phyloP scores from a whole-genome alignment of 2,888 invertebrate species.

The Rhamphomyia laevipes region DNA sequence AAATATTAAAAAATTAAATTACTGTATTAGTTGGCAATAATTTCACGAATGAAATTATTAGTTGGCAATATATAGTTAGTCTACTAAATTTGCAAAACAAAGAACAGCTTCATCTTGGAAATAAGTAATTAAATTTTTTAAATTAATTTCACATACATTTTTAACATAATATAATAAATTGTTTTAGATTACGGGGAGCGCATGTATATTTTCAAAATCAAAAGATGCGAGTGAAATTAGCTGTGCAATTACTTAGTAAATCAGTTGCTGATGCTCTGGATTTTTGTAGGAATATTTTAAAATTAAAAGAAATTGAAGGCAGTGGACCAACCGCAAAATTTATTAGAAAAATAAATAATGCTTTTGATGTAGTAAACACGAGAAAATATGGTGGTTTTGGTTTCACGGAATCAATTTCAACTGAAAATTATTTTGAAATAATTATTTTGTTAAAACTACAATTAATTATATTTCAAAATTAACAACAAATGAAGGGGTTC shows the following conservation, averaged over 20 bases:
- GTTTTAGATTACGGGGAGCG: neutral
- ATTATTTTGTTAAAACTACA: constrained; percentile 7
- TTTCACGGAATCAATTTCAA: no score
- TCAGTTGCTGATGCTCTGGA: constrained; percentile 19
- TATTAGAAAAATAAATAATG: constrained; percentile 15
- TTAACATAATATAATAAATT: no score
- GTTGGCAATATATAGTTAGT: neutral
- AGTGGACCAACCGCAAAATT: constrained; percentile 16
- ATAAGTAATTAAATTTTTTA: neutral
- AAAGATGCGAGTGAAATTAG: constrained; percentile 8
- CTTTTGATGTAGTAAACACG: constrained; percentile 20
- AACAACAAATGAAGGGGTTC: neutral
- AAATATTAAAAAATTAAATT: neutral
- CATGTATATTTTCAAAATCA: constrained; percentile 5
- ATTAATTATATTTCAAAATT: constrained; percentile 4
- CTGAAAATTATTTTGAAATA: constrained; percentile 8
- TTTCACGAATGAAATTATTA: neutral
- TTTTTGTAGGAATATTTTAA: constrained; percentile 14
- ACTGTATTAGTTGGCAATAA: no score
- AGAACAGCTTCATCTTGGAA: constrained; percentile 6
- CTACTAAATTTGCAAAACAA: constrained; percentile 2
- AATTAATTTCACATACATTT: no score
- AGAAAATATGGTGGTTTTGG: constrained; percentile 8
- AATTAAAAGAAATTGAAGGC: constrained; percentile 15
- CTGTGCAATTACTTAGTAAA: constrained; percentile 14